A percentile compares a stretch with the other conserved stretches of the same genome.
Evolutionary conservation across 2,113 vertebrate genomes (phyloP).

Genomic region (Canis aureus): DNA sequence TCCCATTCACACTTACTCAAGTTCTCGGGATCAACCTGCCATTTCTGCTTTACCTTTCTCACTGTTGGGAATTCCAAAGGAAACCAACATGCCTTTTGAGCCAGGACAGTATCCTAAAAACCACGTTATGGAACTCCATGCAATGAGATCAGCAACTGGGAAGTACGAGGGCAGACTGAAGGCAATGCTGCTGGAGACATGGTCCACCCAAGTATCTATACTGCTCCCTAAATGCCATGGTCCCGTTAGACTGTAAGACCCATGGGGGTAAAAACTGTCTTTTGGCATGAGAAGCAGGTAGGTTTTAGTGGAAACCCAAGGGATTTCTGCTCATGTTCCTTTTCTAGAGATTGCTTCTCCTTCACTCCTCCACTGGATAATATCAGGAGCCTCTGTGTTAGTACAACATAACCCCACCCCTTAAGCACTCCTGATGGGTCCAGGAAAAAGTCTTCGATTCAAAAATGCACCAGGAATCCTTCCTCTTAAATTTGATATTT

Average conservation of each 20-base stretch:
- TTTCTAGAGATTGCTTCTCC: neutral
- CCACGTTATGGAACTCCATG: neutral
- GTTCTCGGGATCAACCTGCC: neutral
- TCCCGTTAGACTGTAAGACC: neutral
- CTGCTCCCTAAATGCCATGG: fast-evolving
- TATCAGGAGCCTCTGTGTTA: no score
- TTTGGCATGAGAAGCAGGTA: neutral
- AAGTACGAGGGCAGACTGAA: neutral
- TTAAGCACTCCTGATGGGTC: neutral
- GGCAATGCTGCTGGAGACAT: neutral
- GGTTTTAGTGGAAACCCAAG: neutral
- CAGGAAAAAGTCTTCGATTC: neutral
- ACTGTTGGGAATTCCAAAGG: neutral
- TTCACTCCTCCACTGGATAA: neutral
- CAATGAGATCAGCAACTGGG: neutral
- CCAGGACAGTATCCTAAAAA: neutral
- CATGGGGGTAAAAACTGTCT: neutral
- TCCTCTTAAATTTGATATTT: neutral
- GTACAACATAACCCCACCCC: fast-evolving
- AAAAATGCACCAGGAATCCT: neutral
- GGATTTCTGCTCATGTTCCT: neutral
- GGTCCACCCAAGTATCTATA: neutral
- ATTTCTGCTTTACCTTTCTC: neutral
- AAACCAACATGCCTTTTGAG: neutral
- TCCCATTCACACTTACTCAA: neutral